Conservation (phyloP, 1,140 invertebrate genomes). For the Megalopta genalis region DNA sequence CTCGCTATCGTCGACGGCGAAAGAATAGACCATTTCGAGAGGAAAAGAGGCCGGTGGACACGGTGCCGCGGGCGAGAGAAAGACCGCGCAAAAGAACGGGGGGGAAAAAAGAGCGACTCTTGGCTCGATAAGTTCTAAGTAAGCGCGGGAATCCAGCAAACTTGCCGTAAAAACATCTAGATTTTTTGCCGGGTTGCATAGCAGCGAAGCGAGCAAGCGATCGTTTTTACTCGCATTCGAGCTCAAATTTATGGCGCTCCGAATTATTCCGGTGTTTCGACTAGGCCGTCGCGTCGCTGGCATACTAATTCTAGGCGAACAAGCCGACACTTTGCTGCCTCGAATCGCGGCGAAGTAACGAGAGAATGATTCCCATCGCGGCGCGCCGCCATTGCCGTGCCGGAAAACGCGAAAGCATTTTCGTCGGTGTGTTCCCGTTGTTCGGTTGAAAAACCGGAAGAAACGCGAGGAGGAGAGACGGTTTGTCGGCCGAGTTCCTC, state of each 20-base stretch:
- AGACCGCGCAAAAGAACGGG: not conserved
- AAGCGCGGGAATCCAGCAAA: conserved; percentile 60
- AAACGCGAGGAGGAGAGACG: not conserved
- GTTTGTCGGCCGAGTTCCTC: not conserved
- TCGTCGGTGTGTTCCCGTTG: not conserved
- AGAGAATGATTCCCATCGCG: not conserved
- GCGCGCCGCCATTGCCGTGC: too few species aligned
- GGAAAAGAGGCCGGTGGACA: not conserved
- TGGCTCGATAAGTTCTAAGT: conserved; percentile 62
- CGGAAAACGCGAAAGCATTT: not conserved
- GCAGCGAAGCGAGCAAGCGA: conserved; percentile 46
- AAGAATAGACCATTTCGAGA: conserved; percentile 11
- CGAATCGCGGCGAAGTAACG: not conserved
- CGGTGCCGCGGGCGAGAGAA: not conserved
- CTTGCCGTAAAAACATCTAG: conserved; percentile 52
- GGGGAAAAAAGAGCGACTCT: conserved; percentile 51
- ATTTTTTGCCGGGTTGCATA: conserved; percentile 58
- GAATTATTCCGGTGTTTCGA: conserved; percentile 37
- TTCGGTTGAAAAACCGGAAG: not conserved
- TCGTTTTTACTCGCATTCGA: conserved; percentile 34
- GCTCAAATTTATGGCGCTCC: conserved; percentile 39
- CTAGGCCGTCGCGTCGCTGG: conserved; percentile 12
- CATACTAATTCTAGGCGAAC: conserved; percentile 37
- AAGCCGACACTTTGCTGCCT: not conserved
- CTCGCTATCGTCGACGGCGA: not conserved